phyloP scores from a whole-genome alignment of 2,888 invertebrate genomes.

The Eristalinus aeneus region DNA sequence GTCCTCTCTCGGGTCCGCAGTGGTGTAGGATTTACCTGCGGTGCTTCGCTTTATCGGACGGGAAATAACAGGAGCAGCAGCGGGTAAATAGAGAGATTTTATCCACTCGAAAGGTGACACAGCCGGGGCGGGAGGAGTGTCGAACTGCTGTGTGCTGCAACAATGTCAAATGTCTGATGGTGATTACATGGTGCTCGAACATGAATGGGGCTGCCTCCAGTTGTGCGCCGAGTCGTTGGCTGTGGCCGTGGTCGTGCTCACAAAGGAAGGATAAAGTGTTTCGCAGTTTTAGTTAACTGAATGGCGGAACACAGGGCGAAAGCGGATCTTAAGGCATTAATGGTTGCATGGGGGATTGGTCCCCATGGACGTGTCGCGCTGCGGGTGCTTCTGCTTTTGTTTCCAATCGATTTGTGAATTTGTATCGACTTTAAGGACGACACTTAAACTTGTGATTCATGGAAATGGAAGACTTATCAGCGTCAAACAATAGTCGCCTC shows the following conservation, averaged over 20 bases:
- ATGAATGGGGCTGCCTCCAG: conserved; percentile 43
- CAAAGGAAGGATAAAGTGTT: conserved; percentile 21
- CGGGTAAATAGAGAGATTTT: conserved; percentile 64
- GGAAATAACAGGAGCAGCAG: conserved; percentile 36
- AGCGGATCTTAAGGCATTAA: conserved; percentile 20
- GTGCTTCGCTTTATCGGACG: conserved; percentile 54
- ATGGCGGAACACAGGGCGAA: conserved; percentile 14
- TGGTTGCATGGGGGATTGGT: neutral
- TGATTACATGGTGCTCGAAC: conserved; percentile 66
- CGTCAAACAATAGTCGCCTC: too few relatives aligned
- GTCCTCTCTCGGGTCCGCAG: neutral
- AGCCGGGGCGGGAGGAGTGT: conserved; percentile 3
- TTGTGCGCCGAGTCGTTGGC: conserved; percentile 17
- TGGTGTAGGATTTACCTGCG: conserved; percentile 28
- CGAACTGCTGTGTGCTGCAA: conserved; percentile 26
- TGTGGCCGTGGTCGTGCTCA: neutral
- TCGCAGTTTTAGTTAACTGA: conserved; percentile 42
- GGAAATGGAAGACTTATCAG: too few relatives aligned
- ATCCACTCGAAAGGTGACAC: conserved; percentile 56
- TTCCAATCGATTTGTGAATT: neutral
- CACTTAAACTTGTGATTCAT: neutral
- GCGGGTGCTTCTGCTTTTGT: neutral
- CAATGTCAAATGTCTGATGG: conserved; percentile 68
- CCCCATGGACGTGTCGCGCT: neutral
- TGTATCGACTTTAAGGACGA: neutral